phyloP scores from a whole-genome alignment of 1,140 invertebrate species.

The Leptinotarsa undecemlineata region DNA sequence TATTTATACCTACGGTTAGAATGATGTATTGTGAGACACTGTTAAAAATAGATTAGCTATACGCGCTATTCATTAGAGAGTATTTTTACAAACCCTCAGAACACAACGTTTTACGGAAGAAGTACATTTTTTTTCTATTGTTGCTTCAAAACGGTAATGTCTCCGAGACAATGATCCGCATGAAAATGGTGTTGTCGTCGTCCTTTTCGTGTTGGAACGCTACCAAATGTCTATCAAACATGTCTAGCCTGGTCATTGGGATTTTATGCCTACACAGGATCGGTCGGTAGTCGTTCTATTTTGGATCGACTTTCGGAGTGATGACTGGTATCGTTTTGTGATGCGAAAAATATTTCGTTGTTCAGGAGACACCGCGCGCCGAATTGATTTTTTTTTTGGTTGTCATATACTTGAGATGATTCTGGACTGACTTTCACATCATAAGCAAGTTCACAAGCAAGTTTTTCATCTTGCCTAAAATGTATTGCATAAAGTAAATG shows the following conservation, averaged over 20 bases:
- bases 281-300: constrained; percentile 4
- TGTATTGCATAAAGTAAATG: no score
- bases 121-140: no score
- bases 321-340: not conserved
- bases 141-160: no score
- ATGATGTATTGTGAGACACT: not conserved
- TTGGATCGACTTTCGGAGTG: not conserved
- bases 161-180: not conserved
- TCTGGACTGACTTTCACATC: no score
- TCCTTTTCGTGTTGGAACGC: constrained; percentile 4
- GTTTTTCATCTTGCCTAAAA: no score
- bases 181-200: not conserved
- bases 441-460: no score
- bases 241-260: constrained; percentile 28
- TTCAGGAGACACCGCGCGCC: not conserved
- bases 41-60: not conserved
- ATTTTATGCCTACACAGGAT: constrained; percentile 1
- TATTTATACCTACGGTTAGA: not conserved
- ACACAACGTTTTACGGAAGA: no score
- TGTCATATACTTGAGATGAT: no score
- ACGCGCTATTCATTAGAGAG: not conserved
- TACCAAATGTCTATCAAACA: constrained; percentile 34
- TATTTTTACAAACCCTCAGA: no score
- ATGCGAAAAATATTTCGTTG: constrained; percentile 1
- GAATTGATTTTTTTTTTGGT: not conserved